phyloP scores from a whole-genome alignment of 2,888 invertebrate genomes.

The Achlya flavicornis region DNA sequence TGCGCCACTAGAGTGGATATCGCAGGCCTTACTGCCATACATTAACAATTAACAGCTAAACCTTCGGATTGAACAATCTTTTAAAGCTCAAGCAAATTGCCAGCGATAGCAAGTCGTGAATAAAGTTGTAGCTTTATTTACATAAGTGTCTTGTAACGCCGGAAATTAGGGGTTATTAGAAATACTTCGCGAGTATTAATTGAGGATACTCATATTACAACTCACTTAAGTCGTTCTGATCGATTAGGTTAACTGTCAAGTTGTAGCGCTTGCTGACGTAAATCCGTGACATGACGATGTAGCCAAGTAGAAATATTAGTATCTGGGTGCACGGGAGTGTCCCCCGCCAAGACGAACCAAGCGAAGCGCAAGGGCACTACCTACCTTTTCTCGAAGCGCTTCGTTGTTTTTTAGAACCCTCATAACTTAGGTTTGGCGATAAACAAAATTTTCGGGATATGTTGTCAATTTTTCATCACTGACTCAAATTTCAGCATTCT shows the following conservation, averaged over 20 bases:
- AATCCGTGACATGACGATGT: background rate
- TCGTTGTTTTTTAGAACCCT: too few species aligned
- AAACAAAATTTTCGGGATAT: too few species aligned
- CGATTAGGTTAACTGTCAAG: background rate
- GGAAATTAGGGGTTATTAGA: slow-evolving; percentile 12
- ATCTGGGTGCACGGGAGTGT: too few species aligned
- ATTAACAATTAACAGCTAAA: slow-evolving; percentile 45
- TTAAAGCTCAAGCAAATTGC: slow-evolving; percentile 11
- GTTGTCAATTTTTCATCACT: too few species aligned
- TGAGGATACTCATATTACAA: slow-evolving; percentile 4
- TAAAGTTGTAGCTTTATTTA: slow-evolving; percentile 7
- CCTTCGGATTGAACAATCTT: slow-evolving; percentile 25
- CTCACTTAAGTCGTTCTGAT: slow-evolving; percentile 4
- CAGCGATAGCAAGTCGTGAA: background rate
- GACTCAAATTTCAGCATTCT: too few species aligned
- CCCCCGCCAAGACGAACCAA: too few species aligned
- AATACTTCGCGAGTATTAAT: slow-evolving; percentile 8
- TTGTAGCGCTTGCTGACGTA: background rate
- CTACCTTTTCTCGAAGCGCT: too few species aligned
- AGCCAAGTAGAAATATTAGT: background rate
- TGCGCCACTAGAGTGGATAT: slow-evolving; percentile 36
- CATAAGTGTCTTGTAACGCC: slow-evolving; percentile 11
- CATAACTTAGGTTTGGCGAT: too few species aligned
- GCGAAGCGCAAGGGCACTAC: too few species aligned
- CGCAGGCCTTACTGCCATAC: slow-evolving; percentile 37